Conservation (phyloP, 2,113 vertebrate species). For the Anguilla rostrata region DNA sequence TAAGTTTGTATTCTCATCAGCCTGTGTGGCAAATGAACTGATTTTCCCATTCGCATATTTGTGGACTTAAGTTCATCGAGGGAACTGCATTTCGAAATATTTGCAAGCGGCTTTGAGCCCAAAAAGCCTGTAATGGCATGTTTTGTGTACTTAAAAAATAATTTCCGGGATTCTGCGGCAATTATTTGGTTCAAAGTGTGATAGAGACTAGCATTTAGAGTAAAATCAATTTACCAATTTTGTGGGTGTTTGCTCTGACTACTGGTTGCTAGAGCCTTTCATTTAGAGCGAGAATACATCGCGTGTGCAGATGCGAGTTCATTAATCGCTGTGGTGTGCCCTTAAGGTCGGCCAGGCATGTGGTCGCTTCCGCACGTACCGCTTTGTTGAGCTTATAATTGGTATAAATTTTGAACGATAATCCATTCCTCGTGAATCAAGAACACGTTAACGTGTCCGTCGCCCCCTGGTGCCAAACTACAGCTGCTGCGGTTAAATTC, state of each 20-base stretch:
- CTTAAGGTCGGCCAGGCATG: neutral
- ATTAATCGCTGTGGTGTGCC: neutral
- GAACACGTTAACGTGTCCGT: neutral
- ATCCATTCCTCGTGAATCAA: neutral
- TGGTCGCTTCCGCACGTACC: neutral
- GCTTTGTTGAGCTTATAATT: neutral
- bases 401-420: neutral
- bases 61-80: neutral
- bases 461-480: neutral
- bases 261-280: neutral
- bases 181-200: neutral
- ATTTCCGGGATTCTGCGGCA: neutral
- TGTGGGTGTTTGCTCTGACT: neutral
- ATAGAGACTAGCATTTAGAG: neutral
- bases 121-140: neutral
- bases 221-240: neutral
- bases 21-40: too few species aligned
- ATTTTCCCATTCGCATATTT: neutral
- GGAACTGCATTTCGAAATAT: neutral
- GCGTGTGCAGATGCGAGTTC: neutral
- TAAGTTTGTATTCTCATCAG: too few species aligned
- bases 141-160: neutral
- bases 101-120: neutral
- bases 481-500: neutral
- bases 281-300: neutral